These are phyloP conservation scores for Hyppa rectilinea DNA, from an alignment of 2,888 invertebrate genomes.

Conservation along the genomic window DNA sequence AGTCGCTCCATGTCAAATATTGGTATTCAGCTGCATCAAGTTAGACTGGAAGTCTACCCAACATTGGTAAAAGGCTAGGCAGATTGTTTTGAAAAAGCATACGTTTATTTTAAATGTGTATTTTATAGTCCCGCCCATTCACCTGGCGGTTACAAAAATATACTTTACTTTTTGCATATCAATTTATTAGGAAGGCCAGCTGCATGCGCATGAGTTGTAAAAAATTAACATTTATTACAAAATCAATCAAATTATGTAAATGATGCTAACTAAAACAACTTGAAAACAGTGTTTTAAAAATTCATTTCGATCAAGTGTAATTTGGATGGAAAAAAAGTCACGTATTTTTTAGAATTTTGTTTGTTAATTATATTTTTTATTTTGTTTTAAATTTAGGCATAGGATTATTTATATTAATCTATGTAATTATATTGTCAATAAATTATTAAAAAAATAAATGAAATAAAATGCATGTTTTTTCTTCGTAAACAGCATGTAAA, in stretches of 20 bases:
- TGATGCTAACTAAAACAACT: background rate
- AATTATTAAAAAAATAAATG: conserved; percentile 24
- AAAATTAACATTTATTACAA: conserved; percentile 9
- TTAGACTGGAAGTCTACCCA: too few species aligned
- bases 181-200: background rate
- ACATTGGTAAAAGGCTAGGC: too few species aligned
- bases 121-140: background rate
- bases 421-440: conserved; percentile 17
- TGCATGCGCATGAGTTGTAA: background rate
- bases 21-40: too few species aligned
- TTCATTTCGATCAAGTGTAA: conserved; percentile 2
- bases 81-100: too few species aligned
- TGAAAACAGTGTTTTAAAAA: background rate
- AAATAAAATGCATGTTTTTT: conserved; percentile 4
- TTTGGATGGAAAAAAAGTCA: background rate
- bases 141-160: background rate
- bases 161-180: conserved; percentile 3
- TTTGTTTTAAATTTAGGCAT: background rate
- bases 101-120: too few species aligned
- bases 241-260: conserved; percentile 5
- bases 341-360: conserved; percentile 17
- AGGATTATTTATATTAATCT: background rate
- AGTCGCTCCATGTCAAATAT: too few species aligned
- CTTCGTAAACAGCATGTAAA: background rate
- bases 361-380: conserved; percentile 9